Base-by-base conservation (phyloP, 2,888 invertebrate species). In the Drosophila mimetica region DNA sequence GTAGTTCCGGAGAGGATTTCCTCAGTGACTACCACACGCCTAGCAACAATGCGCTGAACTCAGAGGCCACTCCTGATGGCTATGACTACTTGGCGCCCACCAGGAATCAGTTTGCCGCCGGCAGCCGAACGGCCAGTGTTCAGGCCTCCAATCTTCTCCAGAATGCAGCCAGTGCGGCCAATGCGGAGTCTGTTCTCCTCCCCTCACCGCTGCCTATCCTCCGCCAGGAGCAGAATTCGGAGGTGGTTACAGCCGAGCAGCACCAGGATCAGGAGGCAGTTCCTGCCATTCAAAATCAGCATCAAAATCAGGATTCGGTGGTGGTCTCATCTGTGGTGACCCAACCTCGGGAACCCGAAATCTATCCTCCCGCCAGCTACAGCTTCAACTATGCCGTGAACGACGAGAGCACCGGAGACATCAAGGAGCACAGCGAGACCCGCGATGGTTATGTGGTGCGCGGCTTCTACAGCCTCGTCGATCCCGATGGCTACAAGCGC, bases 401-500 rank as follows among this genome's bases (percentile, higher is more conserved):
- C 66, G 92, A 93, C 74, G 90, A 90, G 44, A 89, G 81, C 60
- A 93, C 93, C 72, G 93, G 93, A 4, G 93, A 93, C 79, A 90
- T 91, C 57, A 93, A 93, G 84, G 90, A 89, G 54, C 93, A 93
- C 79, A 91, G 90, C 48, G 93, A 93, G 89, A 83, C 91, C 1
- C 92, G 93, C 9, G 90, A 92, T 77, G 93, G 93, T 14, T 92
- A 93, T 82, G 89, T 89, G 41, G 93, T 93, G 30, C 92, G 92
- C 46, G 93, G 93, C n/a, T 89, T 89, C 50, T 93, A 93, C 83
- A 92, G 92, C 51, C 86, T 93, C 22, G 77, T 93, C 57, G 93
- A 93, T 81, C 85, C 93, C 52, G 93, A 93, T 89, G 93, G 93
- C 57, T 92, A 89, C 77, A 93, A 92, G 76, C 91, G 93, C 66